Evolutionary conservation across 2,113 vertebrate genomes (phyloP).

Genomic region (Cepphus grylle): DNA sequence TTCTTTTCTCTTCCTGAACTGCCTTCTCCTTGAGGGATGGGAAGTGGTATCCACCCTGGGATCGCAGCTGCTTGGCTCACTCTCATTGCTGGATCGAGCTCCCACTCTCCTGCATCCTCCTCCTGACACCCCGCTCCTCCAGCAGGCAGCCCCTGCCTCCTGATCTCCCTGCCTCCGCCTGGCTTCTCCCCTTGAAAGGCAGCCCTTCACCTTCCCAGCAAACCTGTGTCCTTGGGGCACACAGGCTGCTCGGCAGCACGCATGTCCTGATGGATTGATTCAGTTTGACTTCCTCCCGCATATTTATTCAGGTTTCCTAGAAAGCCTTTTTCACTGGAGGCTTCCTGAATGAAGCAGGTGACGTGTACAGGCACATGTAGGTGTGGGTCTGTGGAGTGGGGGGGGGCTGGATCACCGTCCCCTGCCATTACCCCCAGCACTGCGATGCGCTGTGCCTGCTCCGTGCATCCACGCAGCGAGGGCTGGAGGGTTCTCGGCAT

Average conservation of each 20-base stretch:
- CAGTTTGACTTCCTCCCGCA: neutral
- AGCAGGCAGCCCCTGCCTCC: rapidly evolving
- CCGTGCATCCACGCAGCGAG: rapidly evolving
- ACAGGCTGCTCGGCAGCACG: rapidly evolving
- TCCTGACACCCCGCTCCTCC: neutral
- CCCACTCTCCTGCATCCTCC: neutral
- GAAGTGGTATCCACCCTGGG: neutral
- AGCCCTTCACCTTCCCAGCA: neutral
- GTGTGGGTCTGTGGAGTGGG: neutral
- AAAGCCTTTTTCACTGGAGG: constrained; percentile 29
- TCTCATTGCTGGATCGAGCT: neutral
- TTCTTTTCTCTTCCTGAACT: neutral
- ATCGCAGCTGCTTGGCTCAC: neutral
- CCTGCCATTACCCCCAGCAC: neutral
- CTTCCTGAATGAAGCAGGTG: neutral
- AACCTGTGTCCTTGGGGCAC: neutral
- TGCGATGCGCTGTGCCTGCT: neutral
- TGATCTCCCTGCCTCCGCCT: neutral
- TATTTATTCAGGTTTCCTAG: constrained; percentile 20
- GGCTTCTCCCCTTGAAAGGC: neutral
- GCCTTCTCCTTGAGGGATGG: neutral
- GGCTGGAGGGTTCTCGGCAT: neutral
- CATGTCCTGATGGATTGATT: neutral
- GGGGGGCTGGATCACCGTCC: neutral
- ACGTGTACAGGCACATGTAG: rapidly evolving